Evolutionary conservation across 2,888 invertebrate species (phyloP).

Genomic region (Neoaliturus tenellus): DNA sequence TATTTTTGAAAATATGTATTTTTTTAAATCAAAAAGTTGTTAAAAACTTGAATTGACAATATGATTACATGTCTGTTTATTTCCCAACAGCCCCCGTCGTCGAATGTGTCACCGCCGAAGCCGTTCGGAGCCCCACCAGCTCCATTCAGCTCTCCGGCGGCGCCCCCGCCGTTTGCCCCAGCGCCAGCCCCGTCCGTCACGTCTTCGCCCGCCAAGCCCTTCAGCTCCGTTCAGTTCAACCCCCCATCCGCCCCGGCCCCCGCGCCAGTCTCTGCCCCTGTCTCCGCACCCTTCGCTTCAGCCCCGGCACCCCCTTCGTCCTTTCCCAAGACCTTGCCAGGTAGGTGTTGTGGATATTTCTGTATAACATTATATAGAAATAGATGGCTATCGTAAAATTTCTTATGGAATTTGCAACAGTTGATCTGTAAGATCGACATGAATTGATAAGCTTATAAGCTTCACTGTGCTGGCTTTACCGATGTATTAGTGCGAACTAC

Average conservation of each 20-base stretch:
- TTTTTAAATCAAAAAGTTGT: too few relatives aligned
- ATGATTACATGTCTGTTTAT: too few relatives aligned
- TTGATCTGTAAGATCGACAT: too few relatives aligned
- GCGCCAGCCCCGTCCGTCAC: conserved; percentile 8
- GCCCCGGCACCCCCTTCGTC: conserved; percentile 69
- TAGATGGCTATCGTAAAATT: too few relatives aligned
- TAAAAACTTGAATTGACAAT: too few relatives aligned
- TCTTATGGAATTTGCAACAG: too few relatives aligned
- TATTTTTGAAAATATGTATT: too few relatives aligned
- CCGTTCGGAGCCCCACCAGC: conserved; percentile 44
- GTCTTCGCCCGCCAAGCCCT: conserved; percentile 33
- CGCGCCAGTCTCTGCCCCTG: conserved; percentile 59
- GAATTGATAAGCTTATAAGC: too few relatives aligned
- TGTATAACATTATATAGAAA: too few relatives aligned
- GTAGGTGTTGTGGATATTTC: conserved; percentile 45
- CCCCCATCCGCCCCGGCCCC: conserved; percentile 55
- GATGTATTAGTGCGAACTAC: too few relatives aligned
- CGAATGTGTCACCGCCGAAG: conserved; percentile 73
- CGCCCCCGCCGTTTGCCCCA: conserved; percentile 66
- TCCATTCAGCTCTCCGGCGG: conserved; percentile 70
- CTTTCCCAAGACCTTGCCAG: conserved; percentile 67
- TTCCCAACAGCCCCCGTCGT: conserved; percentile 19
- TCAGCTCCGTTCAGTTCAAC: conserved; percentile 17
- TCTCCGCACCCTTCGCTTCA: conserved; percentile 63
- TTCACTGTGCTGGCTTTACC: too few relatives aligned